Base-by-base conservation (phyloP, 2,113 vertebrate genomes). In the Urocitellus parryii region DNA sequence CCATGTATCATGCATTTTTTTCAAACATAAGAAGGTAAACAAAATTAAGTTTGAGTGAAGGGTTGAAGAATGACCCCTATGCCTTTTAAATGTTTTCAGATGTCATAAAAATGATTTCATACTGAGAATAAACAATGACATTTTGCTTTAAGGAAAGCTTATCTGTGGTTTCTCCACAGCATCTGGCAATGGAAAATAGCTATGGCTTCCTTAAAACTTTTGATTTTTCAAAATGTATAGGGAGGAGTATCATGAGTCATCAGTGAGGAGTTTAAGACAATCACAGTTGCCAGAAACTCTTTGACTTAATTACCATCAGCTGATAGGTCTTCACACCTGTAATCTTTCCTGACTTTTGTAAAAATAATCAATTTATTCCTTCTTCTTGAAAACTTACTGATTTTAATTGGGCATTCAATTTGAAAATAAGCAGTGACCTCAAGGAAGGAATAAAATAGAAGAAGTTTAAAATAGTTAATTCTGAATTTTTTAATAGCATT, bases 71-170 rank as follows among this genome's bases (percentile, higher is more conserved):
- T 97, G 97, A 97, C 91, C 93, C 97, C 95, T 94, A 77, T 97
- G 95, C 94, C 27, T 98, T 90, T 88, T 97, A 97, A 98, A 96
- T 97, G 91, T 97, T 98, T 98, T 98, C 97, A 98, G 96, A 97
- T 98, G 97, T 98, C 95, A 97, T 97, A 93, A 96, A 94, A 98
- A 97, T 93, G 96, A 96, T 97, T 98, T 97, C 96, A 74, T 96
- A 96, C 90, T 97, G 96, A 97, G 97, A 95, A 96, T 97, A 98
- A 98, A 97, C 96, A 96, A 20, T 96, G 93, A 88, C 34, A 97
- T 95, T 98, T 97, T 98, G 97, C 97, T 97, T 97, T 97, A 98
- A 97, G 94, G 94, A 98, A 96, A 94, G 32, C 88, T 81, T 97
- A 91, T 91, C 85, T 92, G 77, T 98, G 96, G 96, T 96, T 96